Base-by-base conservation (phyloP, 2,113 vertebrate species). In the Rhodinocichla rosea region DNA sequence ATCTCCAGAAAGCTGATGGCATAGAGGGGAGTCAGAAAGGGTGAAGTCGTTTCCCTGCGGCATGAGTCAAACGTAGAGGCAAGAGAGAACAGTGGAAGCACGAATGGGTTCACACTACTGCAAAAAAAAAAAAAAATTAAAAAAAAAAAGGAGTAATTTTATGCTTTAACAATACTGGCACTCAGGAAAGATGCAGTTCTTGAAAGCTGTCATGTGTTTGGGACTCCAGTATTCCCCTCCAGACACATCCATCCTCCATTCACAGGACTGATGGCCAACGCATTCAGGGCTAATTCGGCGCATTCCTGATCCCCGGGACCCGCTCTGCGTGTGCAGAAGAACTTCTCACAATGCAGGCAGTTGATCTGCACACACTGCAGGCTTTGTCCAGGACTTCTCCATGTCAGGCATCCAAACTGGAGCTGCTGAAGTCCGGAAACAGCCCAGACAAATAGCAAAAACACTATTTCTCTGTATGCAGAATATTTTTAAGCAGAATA, bases 211-310 rank as follows among this genome's bases (percentile, higher is more conserved):
- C 59, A 10, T 86, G 86, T 81, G 69, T 90, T 93, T 81, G 87
- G 73, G 89, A 53, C 59, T 94, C 55, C 80, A 96, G 71, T 59
- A 63, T 47, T 93, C 83, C 80, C 92, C 81, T 74, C 91, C 94
- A 95, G 91, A 94, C 92, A 92, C 89, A 95, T 94, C 80, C 60
- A 90, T 96, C 89, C 92, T 92, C 94, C 89, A 78, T 96, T 96
- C 94, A 96, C 30, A 40, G 80, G 37, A 87, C 70, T 22, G 73
- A 90, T 86, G 89, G 92, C 94, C 94, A 93, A 70, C 0, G 6
- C 37, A 78, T 90, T 94, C 91, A 89, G 27, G 12, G 77, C 80
- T 89, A 84, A 84, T 90, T 85, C 52, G 20, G 70, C 2, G 2
- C 95, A 96, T 96, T 97, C 94, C 92, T 95, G 92, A 91, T 96